Base-by-base conservation (phyloP, 2,113 vertebrate genomes). In the Eolophus roseicapilla region DNA sequence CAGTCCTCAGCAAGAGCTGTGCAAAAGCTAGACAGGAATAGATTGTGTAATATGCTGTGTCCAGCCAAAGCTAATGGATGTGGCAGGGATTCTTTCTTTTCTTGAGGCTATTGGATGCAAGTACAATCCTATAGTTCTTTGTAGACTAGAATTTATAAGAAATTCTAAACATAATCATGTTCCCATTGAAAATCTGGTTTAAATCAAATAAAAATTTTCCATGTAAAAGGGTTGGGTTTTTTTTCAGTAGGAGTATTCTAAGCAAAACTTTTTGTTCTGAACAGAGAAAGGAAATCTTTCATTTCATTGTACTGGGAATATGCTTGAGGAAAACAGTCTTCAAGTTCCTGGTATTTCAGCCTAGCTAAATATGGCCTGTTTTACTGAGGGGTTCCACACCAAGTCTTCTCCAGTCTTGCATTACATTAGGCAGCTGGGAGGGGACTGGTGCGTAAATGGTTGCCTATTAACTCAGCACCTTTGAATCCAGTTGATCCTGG, bases 151-250 rank as follows among this genome's bases (percentile, higher is more conserved):
- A 78, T 78, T 80, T 70, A 35, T 53, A 44, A 53, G 57, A 79
- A 91, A 79, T 39, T 67, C 23, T 75, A 77, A 90, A 78, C 46
- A 78, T n/a, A 82, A 41, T 63, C 7, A 23, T 50, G 46, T 80
- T 93, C 74, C 75, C 59, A 23, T 88, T 80, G 62, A 68, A 96
- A 94, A 92, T 95, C 81, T 97, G 93, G 44, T 96, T 96, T 94
- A 75, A 81, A 96, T 95, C 50, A 92, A 79, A 60, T 10, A 82
- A 55, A 85, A 86, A 7, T 50, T 74, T 96, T 96, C 95, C 73
- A 46, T 75, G n/a, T 28, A 17, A 3, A 39, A 73, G 2, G 0
- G 24, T 80, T 88, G 43, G 25, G 1, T 8, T n/a, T 57, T 87
- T 68, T 82, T 93, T 85, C 55, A 44, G 74, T 83, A 65, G 55